Base-by-base conservation (phyloP, 2,888 invertebrate genomes). In the Dicyrtoma fusca region DNA sequence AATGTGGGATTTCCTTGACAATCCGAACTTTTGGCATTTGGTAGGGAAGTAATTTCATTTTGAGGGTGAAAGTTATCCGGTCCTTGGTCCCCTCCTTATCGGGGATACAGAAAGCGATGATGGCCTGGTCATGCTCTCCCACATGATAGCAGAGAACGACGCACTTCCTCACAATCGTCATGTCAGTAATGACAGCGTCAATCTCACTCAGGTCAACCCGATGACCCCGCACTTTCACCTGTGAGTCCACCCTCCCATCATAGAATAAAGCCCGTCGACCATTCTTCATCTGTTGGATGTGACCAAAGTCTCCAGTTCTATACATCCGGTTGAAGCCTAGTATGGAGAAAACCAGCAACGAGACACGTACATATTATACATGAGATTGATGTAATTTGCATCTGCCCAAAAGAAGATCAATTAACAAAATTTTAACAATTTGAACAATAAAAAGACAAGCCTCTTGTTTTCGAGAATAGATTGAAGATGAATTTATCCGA, bases 131-230 rank as follows among this genome's bases (percentile, higher is more conserved):
- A 21, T 84, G 79, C 79, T 89, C 88, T 0, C 91, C 91, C 6
- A 91, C 86, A 66, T 89, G 90, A 82, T 93, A 91, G 83, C 92
- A 92, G 1, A 94, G 86, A 0, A 92, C 92, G 0, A 91, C 89
- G 10, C 88, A 89, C 83, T 92, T 92, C n/a, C 92, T 90, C 1
- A 94, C 87, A 4, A 71, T 1, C 1, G 53, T 49, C 3, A 64
- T 42, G 3, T 25, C 53, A 44, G 65, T 69, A 0, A 93, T 87
- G 6, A 89, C 90, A 73, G 88, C 88, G 81, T 95, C 94, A 0
- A 95, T 90, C 85, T 95, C 95, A 2, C 89, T 87, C 59, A 95
- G 85, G 82, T 95, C 94, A 0, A 95, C 92, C 11, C 94, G 86
- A 82, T 95, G 92, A 0, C 95, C 95, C 61, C 94, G 86, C 68